phyloP scores from a whole-genome alignment of 2,888 invertebrate species.

The Rhaphigaster nebulosa region DNA sequence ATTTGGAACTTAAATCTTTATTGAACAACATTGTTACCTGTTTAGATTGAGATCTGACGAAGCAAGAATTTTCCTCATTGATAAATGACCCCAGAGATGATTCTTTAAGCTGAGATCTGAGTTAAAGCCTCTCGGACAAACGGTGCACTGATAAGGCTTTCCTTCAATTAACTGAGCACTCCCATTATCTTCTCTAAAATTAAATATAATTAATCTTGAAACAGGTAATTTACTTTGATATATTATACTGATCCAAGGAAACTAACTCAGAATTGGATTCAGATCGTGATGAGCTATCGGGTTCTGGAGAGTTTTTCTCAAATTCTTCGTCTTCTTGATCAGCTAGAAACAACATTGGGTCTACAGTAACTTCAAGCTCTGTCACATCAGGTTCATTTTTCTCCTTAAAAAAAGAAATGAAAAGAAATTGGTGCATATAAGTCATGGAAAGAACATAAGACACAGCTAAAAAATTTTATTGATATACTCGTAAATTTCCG shows the following conservation, averaged over 20 bases:
- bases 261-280: slow-evolving; percentile 47
- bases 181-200: slow-evolving; percentile 45
- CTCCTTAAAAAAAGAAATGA: slow-evolving; percentile 25
- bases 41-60: slow-evolving; percentile 67
- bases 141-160: slow-evolving; percentile 73
- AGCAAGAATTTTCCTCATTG: slow-evolving; percentile 68
- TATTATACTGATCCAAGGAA: neutral
- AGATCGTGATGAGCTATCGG: slow-evolving; percentile 20
- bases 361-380: slow-evolving; percentile 78
- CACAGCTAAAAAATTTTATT: neutral
- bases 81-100: slow-evolving; percentile 75
- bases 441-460: neutral
- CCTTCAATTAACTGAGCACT: slow-evolving; percentile 59
- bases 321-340: slow-evolving; percentile 68
- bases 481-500: no score
- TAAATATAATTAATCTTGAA: neutral
- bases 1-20: neutral
- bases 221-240: neutral
- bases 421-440: neutral
- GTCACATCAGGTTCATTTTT: slow-evolving; percentile 61
- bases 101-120: slow-evolving; percentile 75
- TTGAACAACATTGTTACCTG: slow-evolving; percentile 12
- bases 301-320: slow-evolving; percentile 61
- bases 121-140: slow-evolving; percentile 73
- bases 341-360: slow-evolving; percentile 76